Evolutionary conservation across 2,113 vertebrate species (phyloP).

Genomic region (Podilymbus podiceps): DNA sequence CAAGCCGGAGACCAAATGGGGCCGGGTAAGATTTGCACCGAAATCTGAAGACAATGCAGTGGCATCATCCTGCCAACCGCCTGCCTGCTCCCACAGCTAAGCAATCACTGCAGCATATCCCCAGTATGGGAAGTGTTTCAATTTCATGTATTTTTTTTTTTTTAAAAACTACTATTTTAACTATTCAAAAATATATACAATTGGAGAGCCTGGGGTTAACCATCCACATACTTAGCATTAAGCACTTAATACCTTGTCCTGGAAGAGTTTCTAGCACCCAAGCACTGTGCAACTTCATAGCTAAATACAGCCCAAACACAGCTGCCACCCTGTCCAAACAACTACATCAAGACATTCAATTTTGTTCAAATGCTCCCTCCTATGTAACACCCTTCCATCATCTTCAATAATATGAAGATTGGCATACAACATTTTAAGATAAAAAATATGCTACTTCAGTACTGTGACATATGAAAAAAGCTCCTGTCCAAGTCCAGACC

Average conservation of each 20-base stretch:
- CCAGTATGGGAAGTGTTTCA: background rate
- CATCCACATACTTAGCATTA: background rate
- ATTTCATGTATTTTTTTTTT: background rate
- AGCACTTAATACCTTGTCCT: background rate
- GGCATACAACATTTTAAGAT: background rate
- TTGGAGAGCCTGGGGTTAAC: background rate
- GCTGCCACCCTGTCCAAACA: conserved; percentile 22
- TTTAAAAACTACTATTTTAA: background rate
- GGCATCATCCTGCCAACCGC: background rate
- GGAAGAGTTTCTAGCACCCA: background rate
- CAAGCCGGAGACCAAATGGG: background rate
- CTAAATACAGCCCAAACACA: conserved; percentile 31
- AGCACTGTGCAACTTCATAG: background rate
- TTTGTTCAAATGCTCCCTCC: conserved; percentile 1
- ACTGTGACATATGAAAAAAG: background rate
- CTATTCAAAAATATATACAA: background rate
- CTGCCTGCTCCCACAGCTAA: background rate
- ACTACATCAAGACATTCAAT: background rate
- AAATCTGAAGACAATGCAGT: background rate
- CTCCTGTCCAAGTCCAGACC: background rate
- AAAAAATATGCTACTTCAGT: background rate
- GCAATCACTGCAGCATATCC: rapidly evolving
- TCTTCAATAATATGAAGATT: conserved; percentile 1
- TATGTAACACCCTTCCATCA: conserved; percentile 58
- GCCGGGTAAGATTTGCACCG: rapidly evolving